Evolutionary conservation across 2,797 vertebrate genomes (phyloP), one percentile per base, ranked within the genome.

Genomic region (Falco naumanni): DNA sequence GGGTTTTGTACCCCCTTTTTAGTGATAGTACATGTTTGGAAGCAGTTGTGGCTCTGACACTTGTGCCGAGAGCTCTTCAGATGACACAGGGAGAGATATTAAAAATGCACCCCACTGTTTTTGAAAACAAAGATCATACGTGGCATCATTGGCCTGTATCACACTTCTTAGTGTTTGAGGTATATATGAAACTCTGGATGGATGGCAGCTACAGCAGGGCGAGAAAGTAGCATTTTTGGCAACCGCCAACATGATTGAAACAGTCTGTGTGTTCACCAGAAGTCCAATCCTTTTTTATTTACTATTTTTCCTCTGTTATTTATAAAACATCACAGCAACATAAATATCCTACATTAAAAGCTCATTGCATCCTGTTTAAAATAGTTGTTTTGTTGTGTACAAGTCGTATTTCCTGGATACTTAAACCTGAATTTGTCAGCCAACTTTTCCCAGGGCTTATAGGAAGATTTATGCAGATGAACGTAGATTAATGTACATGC

Each of bases 281-380:
- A 89, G 71, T 18, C 19, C 6, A 45, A 2, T n/a, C 29, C 6
- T 50, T 57, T 84, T 89, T 72, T 86, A 89, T 61, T 95, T 92
- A 71, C 84, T 95, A 29, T 91, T 75, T 89, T 89, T 41, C 45
- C 28, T 45, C 78, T 69, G 33, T 69, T 95, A 75, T 94, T 93
- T 95, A 83, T 90, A 90, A 96, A 95, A 86, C 81, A 72, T 74
- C 0, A 0, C 37, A 51, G 50, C 29, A 77, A 78, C 64, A 78
- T 83, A 65, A 90, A 95, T 94, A 95, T 56, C 43, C 53, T 41
- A 59, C 71, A 61, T 74, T 56, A 92, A 95, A 84, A 86, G 47
- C 84, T 81, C 82, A 74, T 75, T 83, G 77, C 76, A 76, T 88
- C 75, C 82, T 91, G 41, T 95, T 96, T 95, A 88, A 95, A 96